These are phyloP conservation scores for Cantharis flavilabris DNA, from an alignment of 2,888 invertebrate species.

Conservation along the genomic window DNA sequence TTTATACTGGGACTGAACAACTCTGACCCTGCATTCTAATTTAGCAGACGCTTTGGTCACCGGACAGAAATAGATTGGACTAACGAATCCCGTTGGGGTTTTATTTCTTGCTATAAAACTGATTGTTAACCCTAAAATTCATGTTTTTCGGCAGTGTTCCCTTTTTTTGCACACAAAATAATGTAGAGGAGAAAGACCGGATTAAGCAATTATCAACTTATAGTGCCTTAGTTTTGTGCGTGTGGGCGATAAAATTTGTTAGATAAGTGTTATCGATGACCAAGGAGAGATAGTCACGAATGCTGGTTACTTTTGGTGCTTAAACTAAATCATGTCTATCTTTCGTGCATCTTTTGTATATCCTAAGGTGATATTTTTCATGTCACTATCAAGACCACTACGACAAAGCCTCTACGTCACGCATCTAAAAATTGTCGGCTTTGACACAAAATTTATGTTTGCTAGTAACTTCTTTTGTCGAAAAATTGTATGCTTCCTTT, in stretches of 20 bases:
- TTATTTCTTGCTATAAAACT: constrained; percentile 30
- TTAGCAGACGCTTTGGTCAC: constrained; percentile 44
- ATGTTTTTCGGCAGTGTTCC: constrained; percentile 6
- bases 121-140: constrained; percentile 23
- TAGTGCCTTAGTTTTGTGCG: constrained; percentile 1
- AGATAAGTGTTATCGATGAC: constrained; percentile 18
- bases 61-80: constrained; percentile 44
- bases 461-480: constrained; percentile 34
- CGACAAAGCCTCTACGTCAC: constrained; percentile 35
- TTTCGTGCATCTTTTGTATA: constrained; percentile 41
- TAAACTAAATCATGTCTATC: constrained; percentile 39
- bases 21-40: constrained; percentile 50
- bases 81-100: constrained; percentile 32
- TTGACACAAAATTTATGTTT: constrained; percentile 35
- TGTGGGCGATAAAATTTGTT: constrained; percentile 6
- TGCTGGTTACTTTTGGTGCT: constrained; percentile 27
- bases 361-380: constrained; percentile 37
- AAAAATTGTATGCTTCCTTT: constrained; percentile 28
- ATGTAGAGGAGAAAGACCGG: constrained; percentile 2
- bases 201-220: constrained; percentile 20
- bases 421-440: constrained; percentile 34
- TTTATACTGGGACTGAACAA: constrained; percentile 47
- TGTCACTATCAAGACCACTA: constrained; percentile 34
- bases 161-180: constrained; percentile 8
- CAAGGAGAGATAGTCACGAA: constrained; percentile 38